These are phyloP conservation scores for Trissonchulus sp. DNA, from an alignment of 2,888 invertebrate genomes.

Conservation along the genomic window DNA sequence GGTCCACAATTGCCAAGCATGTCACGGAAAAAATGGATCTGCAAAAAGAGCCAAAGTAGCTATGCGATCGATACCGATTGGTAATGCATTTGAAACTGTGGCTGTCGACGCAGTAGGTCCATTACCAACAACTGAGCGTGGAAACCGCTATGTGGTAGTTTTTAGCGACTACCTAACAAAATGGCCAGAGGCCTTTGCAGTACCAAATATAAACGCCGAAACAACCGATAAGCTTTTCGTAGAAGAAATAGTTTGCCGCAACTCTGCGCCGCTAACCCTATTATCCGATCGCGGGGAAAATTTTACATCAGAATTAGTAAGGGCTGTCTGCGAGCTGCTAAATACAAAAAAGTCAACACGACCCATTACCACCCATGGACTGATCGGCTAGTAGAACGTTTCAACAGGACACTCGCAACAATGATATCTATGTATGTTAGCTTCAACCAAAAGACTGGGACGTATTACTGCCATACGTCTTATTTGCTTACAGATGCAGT, in stretches of 20 bases:
- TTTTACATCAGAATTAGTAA: constrained; percentile 35
- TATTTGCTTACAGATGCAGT: constrained; percentile 13
- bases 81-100: constrained; percentile 38
- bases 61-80: constrained; percentile 25
- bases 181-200: too few species aligned
- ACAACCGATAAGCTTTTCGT: constrained; percentile 41
- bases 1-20: constrained; percentile 37
- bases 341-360: constrained; percentile 27
- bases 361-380: constrained; percentile 32
- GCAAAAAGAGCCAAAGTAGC: constrained; percentile 24
- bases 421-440: constrained; percentile 39
- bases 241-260: constrained; percentile 33
- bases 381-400: constrained; percentile 39
- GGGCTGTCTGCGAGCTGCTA: constrained; percentile 31
- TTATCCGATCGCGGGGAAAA: constrained; percentile 37
- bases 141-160: constrained; percentile 38
- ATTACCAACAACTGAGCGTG: constrained; percentile 29
- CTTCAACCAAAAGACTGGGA: constrained; percentile 33
- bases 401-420: constrained; percentile 39
- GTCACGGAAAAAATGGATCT: constrained; percentile 31
- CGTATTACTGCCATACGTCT: neutral
- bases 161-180: too few species aligned
- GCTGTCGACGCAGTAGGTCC: constrained; percentile 39
- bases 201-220: constrained; percentile 43
- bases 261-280: constrained; percentile 34